Percentiles rank a stretch among this genome's conserved stretches.
phyloP scores from a whole-genome alignment of 2,797 vertebrate species.

The Enteromius afrohamiltoni region DNA sequence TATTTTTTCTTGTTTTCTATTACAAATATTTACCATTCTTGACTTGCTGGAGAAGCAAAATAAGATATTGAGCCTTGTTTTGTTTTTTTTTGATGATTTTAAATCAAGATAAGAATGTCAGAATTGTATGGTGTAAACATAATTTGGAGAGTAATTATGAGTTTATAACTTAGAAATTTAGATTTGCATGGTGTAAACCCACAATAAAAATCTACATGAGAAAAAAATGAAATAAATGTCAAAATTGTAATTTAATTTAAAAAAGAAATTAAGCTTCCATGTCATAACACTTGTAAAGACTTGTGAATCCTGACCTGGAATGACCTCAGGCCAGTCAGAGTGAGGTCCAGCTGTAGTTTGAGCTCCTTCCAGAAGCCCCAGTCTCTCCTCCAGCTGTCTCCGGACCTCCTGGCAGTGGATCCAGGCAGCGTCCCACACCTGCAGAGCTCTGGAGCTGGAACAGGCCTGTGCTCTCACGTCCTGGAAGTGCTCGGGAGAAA shows the following conservation, averaged over 20 bases:
- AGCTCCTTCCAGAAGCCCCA: slow-evolving; percentile 72
- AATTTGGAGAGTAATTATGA: background rate
- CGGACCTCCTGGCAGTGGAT: slow-evolving; percentile 79
- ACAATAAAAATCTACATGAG: background rate
- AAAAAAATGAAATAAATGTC: background rate
- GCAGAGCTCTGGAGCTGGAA: slow-evolving; percentile 74
- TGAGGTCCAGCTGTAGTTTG: slow-evolving; percentile 54
- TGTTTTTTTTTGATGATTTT: no score
- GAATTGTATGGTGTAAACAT: background rate
- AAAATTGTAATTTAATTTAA: background rate
- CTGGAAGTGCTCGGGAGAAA: slow-evolving; percentile 81
- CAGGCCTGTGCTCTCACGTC: slow-evolving; percentile 82
- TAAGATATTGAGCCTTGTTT: no score
- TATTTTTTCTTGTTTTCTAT: background rate
- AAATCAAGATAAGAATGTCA: background rate
- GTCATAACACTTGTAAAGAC: background rate
- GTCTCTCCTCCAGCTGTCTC: slow-evolving; percentile 80
- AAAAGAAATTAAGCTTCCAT: no score
- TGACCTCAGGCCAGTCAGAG: slow-evolving; percentile 65
- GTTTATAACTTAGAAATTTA: background rate
- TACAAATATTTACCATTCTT: background rate
- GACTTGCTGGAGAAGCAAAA: background rate
- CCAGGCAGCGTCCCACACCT: slow-evolving; percentile 83
- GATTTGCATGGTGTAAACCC: background rate
- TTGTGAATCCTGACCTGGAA: slow-evolving; percentile 45